Base-by-base conservation (phyloP, 2,888 invertebrate species). In the Habroteleia sp. region DNA sequence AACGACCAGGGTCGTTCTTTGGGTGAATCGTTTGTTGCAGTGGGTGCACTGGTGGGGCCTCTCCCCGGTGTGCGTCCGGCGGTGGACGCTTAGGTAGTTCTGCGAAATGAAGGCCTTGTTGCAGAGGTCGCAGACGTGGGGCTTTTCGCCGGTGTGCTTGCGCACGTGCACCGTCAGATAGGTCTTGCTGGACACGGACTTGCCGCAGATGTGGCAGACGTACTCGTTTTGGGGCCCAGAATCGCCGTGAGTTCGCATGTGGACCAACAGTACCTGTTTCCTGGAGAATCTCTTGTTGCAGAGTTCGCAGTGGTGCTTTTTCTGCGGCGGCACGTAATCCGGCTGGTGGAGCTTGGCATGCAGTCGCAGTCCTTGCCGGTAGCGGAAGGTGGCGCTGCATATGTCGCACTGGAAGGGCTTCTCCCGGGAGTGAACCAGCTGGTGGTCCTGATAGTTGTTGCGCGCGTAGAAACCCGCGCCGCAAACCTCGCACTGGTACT, bases 81-180 rank as follows among this genome's bases (percentile, higher is more conserved):
- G 80, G 31, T 88, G 88, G 0, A 88, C 88, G 63, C 87, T 88
- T 3, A 88, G 62, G 65, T 88, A 88, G 56, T 87, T 88, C 52
- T 88, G 88, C 6, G 88, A 88, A 56, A 87, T 88, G 33, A 88
- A 88, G 0, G 86, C 87, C 52, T 88, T 88, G 31, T 84, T 84
- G 72, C 88, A 88, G 0, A 86, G 76, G 35, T 90, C 90, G 89
- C 92, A 92, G 0, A 91, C 90, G 80, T 92, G 90, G 0, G 92
- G 92, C 85, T 92, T 92, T 86, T 91, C 91, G 0, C 92, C 92
- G 0, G 91, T 91, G 83, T 92, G 92, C 44, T 92, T 92, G 27
- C 92, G 88, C 73, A 91, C 89, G 82, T 92, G 92, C 82, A 92
- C 91, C 84, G 91, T 92, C 77, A 92, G 89, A 78, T 92, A 92